Evolutionary conservation across 2,797 vertebrate species (phyloP).

Genomic region (Zalophus californianus): DNA sequence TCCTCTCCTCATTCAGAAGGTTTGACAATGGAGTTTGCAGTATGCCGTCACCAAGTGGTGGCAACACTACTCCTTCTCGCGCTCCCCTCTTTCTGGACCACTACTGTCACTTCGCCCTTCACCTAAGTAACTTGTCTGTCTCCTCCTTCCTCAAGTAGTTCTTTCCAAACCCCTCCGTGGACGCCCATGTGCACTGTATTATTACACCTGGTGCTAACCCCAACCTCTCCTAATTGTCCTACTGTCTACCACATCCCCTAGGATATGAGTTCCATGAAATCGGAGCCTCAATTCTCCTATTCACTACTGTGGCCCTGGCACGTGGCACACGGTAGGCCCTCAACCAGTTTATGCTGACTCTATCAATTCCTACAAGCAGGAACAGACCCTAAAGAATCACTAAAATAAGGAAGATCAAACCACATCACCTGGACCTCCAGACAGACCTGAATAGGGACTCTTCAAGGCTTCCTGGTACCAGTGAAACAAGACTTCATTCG

Average conservation of each 20-base stretch:
- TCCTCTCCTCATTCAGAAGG: not conserved
- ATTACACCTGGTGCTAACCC: no score
- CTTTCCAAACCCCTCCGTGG: not conserved
- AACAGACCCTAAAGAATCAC: not conserved
- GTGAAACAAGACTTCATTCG: fast-evolving
- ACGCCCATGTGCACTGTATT: fast-evolving
- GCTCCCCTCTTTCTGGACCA: not conserved
- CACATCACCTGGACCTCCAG: not conserved
- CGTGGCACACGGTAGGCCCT: not conserved
- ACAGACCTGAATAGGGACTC: not conserved
- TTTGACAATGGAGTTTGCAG: not conserved
- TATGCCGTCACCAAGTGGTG: not conserved
- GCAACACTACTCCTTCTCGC: fast-evolving
- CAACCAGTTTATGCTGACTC: not conserved
- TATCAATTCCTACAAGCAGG: not conserved
- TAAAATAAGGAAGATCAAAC: not conserved
- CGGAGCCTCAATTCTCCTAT: not conserved
- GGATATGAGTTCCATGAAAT: not conserved
- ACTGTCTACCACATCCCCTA: no score
- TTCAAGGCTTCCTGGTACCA: not conserved
- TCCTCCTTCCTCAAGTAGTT: not conserved
- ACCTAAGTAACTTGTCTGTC: not conserved
- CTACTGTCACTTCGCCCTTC: not conserved
- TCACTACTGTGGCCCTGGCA: not conserved
- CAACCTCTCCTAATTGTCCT: not conserved